Percentiles rank a stretch among this genome's conserved stretches.
Conservation (phyloP, 2,888 invertebrate genomes). For the Rhopalosiphum nymphaeae region DNA sequence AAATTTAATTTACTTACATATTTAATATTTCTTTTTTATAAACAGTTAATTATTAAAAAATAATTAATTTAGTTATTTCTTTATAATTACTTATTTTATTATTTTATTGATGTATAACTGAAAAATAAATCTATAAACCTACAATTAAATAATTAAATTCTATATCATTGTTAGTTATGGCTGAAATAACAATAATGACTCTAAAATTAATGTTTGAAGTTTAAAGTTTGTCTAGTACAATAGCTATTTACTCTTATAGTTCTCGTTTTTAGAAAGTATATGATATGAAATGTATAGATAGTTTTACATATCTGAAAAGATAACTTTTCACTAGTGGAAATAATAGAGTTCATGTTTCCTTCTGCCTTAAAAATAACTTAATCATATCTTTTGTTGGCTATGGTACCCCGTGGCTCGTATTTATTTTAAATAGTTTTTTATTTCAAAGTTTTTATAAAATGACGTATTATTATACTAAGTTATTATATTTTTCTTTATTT, state of each 20-base stretch:
- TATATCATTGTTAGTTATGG: background rate
- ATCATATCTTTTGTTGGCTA: slow-evolving; percentile 29
- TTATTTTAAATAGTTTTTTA: background rate
- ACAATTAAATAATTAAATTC: background rate
- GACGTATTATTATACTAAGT: background rate
- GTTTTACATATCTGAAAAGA: slow-evolving; percentile 5
- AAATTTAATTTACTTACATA: background rate
- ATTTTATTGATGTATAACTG: background rate
- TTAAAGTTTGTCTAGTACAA: background rate
- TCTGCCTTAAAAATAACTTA: background rate
- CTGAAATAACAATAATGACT: background rate
- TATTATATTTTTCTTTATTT: slow-evolving; percentile 9
- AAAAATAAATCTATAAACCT: background rate
- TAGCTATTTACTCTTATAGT: background rate
- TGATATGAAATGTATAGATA: background rate
- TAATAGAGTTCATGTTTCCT: slow-evolving; percentile 16
- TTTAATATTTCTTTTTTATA: background rate
- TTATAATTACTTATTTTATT: background rate
- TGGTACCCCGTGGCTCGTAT: background rate
- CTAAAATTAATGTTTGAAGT: background rate
- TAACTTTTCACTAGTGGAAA: background rate
- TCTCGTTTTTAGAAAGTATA: background rate
- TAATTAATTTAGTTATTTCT: background rate
- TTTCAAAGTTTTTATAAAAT: slow-evolving; percentile 27
- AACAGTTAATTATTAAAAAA: background rate